These are phyloP conservation scores for Thalassophryne amazonica DNA, from an alignment of 2,797 vertebrate species.

Conservation along the genomic window DNA sequence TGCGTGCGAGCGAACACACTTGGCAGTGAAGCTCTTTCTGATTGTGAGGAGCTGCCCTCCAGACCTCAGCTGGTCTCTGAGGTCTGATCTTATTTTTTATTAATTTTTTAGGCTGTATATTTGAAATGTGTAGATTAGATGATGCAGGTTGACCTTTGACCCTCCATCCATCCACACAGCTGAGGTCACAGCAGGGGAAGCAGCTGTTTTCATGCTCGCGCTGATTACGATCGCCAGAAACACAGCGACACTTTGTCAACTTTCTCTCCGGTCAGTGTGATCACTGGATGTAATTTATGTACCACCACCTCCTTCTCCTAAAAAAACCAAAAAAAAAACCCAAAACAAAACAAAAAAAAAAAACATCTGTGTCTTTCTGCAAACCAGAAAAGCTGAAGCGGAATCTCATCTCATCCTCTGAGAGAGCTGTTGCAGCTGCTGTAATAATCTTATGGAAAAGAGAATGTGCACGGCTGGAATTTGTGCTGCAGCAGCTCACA, in stretches of 20 bases:
- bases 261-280: not conserved
- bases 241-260: not conserved
- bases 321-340: too few relatives aligned
- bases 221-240: not conserved
- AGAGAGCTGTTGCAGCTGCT: not conserved
- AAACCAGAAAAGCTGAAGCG: conserved; percentile 9
- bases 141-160: conserved; percentile 6
- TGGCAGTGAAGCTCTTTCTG: too few relatives aligned
- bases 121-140: conserved; percentile 34
- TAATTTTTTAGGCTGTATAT: too few relatives aligned
- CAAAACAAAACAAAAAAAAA: too few relatives aligned
- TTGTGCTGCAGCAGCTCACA: too few relatives aligned
- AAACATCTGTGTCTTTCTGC: conserved; percentile 12
- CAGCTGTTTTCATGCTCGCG: conserved; percentile 15
- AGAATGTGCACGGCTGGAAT: too few relatives aligned
- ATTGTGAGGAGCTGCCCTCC: too few relatives aligned
- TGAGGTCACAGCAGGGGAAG: conserved; percentile 1
- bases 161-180: not conserved
- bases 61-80: conserved; percentile 31
- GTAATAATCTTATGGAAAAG: not conserved
- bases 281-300: conserved; percentile 28
- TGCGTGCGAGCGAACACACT: too few relatives aligned
- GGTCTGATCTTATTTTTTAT: too few relatives aligned
- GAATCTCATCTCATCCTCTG: not conserved
- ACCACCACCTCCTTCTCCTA: conserved; percentile 19